Evolutionary conservation across 2,888 invertebrate genomes (phyloP).

Genomic region (Lamellibrachia satsuma): DNA sequence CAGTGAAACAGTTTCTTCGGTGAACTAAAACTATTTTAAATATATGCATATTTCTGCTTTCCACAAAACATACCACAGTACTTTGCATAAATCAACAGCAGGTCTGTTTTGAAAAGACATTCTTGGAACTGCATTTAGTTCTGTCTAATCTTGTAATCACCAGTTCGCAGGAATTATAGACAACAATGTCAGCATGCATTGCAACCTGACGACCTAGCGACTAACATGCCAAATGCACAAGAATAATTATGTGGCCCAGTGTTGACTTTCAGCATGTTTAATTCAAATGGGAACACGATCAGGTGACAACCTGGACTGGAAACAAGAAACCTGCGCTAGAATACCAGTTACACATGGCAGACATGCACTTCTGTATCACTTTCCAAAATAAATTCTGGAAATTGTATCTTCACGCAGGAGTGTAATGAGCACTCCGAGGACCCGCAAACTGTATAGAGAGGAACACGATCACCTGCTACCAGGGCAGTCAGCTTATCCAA

Average conservation of each 20-base stretch:
- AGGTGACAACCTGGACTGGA: neutral
- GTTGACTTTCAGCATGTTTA: neutral
- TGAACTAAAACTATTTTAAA: neutral
- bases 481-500: neutral
- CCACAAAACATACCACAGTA: neutral
- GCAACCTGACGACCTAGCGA: neutral
- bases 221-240: neutral
- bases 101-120: neutral
- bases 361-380: neutral
- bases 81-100: neutral
- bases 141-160: neutral
- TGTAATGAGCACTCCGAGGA: neutral
- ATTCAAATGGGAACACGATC: conserved; percentile 12
- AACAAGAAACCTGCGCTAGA: neutral
- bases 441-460: neutral
- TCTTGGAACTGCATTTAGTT: neutral
- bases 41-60: neutral
- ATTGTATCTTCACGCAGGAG: neutral
- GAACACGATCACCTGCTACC: neutral
- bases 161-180: neutral
- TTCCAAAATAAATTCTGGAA: neutral
- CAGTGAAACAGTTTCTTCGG: neutral
- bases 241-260: neutral
- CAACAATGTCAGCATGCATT: neutral
- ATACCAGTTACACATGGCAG: neutral